phyloP scores from a whole-genome alignment of 2,888 invertebrate genomes.

The Lymantria dispar region DNA sequence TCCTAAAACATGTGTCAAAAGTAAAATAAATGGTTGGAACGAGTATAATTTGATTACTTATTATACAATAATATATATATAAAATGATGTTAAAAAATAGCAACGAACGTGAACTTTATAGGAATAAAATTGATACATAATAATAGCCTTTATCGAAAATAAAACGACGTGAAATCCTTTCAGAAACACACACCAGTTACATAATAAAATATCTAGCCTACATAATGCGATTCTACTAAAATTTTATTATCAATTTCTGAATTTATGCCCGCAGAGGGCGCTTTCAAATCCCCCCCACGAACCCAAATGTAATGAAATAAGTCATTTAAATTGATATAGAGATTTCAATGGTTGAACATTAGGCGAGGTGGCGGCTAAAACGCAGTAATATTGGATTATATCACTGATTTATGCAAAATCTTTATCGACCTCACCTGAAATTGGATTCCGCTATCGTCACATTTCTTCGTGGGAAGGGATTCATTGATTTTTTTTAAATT shows the following conservation, averaged over 20 bases:
- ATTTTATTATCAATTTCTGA: slow-evolving; percentile 75
- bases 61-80: too few species aligned
- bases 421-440: slow-evolving; percentile 77
- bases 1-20: too few species aligned
- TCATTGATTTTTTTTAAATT: slow-evolving; percentile 8
- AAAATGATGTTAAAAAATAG: too few species aligned
- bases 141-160: too few species aligned
- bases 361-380: slow-evolving; percentile 63
- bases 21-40: too few species aligned
- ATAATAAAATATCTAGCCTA: slow-evolving; percentile 53
- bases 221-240: slow-evolving; percentile 61
- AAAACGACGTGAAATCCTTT: too few species aligned
- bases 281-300: slow-evolving; percentile 46
- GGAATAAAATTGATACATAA: too few species aligned
- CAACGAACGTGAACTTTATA: too few species aligned
- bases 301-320: slow-evolving; percentile 72
- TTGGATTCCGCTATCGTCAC: slow-evolving; percentile 69
- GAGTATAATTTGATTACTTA: too few species aligned
- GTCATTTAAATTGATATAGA: slow-evolving; percentile 80
- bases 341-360: slow-evolving; percentile 75
- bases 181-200: slow-evolving; percentile 17
- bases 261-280: slow-evolving; percentile 66
- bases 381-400: slow-evolving; percentile 78
- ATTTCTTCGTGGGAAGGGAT: slow-evolving; percentile 38
- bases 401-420: slow-evolving; percentile 80